Percentiles rank a stretch among this genome's conserved stretches.
phyloP scores from a whole-genome alignment of 1,140 invertebrate genomes.

The Steinernema khuongi region DNA sequence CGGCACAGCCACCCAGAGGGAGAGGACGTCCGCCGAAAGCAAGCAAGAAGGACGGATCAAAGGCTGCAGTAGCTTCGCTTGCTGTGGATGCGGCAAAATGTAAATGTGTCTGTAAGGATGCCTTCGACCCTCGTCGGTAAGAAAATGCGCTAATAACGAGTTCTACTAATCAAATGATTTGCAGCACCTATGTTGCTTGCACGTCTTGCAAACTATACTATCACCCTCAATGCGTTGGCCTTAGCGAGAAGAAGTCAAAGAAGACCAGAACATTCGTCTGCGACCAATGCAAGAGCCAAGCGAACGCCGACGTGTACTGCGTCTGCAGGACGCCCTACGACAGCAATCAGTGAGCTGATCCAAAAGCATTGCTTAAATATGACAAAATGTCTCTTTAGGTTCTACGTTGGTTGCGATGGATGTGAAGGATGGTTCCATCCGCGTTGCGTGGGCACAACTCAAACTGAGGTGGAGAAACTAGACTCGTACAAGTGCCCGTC shows the following conservation, averaged over 20 bases:
- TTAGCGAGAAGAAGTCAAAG: conserved; percentile 86
- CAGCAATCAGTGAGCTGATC: conserved; percentile 79
- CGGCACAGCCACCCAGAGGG: background rate
- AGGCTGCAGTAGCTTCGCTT: background rate
- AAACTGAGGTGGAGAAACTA: conserved; percentile 62
- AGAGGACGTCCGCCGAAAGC: background rate
- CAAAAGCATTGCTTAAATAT: background rate
- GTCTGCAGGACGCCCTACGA: conserved; percentile 91
- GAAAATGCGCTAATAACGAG: conserved; percentile 34
- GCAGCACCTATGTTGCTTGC: conserved; percentile 91
- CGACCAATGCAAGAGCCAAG: conserved; percentile 75
- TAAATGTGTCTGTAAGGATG: conserved; percentile 83
- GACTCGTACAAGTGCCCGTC: background rate
- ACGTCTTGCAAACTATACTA: conserved; percentile 97
- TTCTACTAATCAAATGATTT: conserved; percentile 34
- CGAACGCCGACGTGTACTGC: conserved; percentile 80
- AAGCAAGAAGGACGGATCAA: background rate
- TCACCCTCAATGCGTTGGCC: conserved; percentile 89
- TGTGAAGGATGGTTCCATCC: conserved; percentile 99
- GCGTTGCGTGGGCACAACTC: conserved; percentile 86
- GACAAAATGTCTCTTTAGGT: conserved; percentile 50
- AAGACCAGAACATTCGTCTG: conserved; percentile 79
- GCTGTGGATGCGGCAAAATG: background rate
- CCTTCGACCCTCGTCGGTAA: conserved; percentile 76
- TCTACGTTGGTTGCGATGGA: conserved; percentile 84